Conservation (phyloP, 2,797 vertebrate genomes). For the Leontopithecus rosalia region DNA sequence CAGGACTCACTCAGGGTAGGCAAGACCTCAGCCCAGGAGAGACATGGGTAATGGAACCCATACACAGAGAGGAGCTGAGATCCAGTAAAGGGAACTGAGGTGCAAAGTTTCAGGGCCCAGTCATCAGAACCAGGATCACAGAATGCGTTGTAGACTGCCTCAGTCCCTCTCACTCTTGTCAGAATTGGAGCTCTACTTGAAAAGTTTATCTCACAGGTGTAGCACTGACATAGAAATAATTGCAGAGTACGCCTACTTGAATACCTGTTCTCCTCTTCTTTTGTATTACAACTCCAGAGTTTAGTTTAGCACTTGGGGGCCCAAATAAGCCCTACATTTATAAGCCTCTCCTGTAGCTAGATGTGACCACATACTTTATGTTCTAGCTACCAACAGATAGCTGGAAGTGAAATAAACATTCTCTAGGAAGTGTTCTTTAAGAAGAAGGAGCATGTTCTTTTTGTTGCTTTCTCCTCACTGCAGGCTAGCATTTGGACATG, state of each 20-base stretch:
- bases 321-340: background rate
- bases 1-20: background rate
- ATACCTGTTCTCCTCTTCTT: background rate
- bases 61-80: background rate
- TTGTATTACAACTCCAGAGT: background rate
- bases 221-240: background rate
- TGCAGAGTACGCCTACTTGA: background rate
- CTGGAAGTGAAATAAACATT: background rate
- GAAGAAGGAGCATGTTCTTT: background rate
- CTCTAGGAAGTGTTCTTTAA: background rate
- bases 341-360: background rate
- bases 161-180: background rate
- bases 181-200: background rate
- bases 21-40: background rate
- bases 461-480: background rate
- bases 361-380: background rate
- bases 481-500: background rate
- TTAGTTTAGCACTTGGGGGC: background rate
- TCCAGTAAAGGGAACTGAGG: background rate
- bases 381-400: background rate
- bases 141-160: background rate
- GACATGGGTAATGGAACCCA: background rate
- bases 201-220: background rate
- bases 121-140: background rate
- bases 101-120: background rate